phyloP scores from a whole-genome alignment of 2,113 vertebrate species.

The Phodopus roborovskii region DNA sequence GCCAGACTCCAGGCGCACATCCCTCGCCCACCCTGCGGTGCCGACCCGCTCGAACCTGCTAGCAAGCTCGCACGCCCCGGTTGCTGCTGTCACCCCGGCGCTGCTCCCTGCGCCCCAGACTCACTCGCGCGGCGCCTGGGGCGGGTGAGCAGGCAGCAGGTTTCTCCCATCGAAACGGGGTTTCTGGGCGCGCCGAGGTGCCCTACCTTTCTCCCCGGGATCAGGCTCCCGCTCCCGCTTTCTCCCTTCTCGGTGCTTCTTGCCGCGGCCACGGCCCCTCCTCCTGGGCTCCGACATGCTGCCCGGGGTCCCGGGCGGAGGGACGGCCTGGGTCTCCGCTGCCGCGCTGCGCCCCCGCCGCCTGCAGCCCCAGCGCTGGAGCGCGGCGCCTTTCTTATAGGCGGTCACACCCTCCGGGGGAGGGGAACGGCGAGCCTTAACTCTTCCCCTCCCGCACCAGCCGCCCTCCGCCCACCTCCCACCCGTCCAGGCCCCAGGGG shows the following conservation, averaged over 20 bases:
- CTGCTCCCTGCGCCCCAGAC: conserved; percentile 15
- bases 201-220: conserved; percentile 83
- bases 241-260: conserved; percentile 88
- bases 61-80: background rate
- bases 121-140: conserved; percentile 20
- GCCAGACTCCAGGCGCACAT: background rate
- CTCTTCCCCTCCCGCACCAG: conserved; percentile 80
- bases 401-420: conserved; percentile 83
- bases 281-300: conserved; percentile 87
- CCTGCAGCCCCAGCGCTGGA: conserved; percentile 76
- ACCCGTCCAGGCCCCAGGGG: background rate
- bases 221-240: conserved; percentile 86
- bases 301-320: conserved; percentile 66
- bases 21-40: background rate
- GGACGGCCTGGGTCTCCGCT: conserved; percentile 62
- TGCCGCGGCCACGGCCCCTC: conserved; percentile 87
- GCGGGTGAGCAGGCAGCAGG: conserved; percentile 57
- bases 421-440: conserved; percentile 78
- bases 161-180: conserved; percentile 60
- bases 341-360: conserved; percentile 77
- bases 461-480: conserved; percentile 16
- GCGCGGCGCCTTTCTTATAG: conserved; percentile 79
- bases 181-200: conserved; percentile 62
- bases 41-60: background rate
- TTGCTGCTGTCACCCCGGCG: conserved; percentile 45